Percentiles rank a stretch among this genome's conserved stretches.
These are phyloP conservation scores for Ditylenchus weischeri DNA, from an alignment of 2,888 invertebrate genomes.

Conservation along the genomic window DNA sequence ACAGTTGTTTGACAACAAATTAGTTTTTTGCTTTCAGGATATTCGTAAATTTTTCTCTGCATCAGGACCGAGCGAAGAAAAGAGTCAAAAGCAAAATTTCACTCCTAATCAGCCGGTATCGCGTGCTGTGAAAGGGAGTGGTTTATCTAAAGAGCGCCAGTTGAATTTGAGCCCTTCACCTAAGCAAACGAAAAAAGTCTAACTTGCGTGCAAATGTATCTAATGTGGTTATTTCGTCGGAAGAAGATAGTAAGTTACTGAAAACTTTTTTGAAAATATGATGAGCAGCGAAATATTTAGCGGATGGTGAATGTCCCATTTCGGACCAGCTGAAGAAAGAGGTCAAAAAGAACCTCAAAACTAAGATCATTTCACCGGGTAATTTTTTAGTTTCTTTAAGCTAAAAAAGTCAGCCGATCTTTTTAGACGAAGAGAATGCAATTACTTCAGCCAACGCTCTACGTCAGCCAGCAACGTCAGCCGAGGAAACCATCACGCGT, in stretches of 20 bases:
- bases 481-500: neutral
- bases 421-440: constrained; percentile 1
- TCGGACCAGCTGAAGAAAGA: neutral
- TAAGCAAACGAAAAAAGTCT: constrained; percentile 10
- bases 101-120: neutral
- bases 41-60: constrained; percentile 8
- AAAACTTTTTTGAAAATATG: no score
- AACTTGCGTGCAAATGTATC: constrained; percentile 2
- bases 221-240: neutral
- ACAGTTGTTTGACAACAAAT: neutral
- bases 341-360: neutral
- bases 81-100: neutral
- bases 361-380: constrained; percentile 7
- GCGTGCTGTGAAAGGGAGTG: neutral
- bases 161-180: constrained; percentile 8
- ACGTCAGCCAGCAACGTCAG: neutral
- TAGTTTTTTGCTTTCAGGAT: neutral
- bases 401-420: neutral
- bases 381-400: neutral
- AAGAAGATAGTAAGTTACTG: constrained; percentile 2
- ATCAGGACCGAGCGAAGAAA: neutral
- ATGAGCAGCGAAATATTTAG: neutral
- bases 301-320: constrained; percentile 6
- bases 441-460: neutral
- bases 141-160: constrained; percentile 4